Evolutionary conservation across 2,888 invertebrate species (phyloP).

Genomic region (Pantelozetes paolii): DNA sequence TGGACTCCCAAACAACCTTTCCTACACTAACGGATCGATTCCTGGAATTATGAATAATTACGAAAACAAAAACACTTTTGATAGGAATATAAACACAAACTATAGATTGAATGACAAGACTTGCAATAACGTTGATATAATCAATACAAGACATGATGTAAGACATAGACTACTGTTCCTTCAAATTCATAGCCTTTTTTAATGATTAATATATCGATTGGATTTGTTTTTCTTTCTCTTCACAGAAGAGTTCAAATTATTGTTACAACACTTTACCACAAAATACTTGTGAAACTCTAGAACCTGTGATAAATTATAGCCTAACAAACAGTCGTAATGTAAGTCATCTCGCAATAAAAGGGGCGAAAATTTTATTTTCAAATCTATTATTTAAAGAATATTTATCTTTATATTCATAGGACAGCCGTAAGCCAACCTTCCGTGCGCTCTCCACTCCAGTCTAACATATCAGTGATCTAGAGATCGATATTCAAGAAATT

Average conservation of each 20-base stretch:
- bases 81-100: not conserved
- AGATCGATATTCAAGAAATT: constrained; percentile 2
- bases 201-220: constrained; percentile 13
- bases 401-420: constrained; percentile 10
- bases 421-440: constrained; percentile 31
- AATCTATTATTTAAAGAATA: not conserved
- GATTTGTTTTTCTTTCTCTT: not conserved
- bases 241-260: constrained; percentile 22
- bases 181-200: not conserved
- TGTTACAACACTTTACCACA: constrained; percentile 32
- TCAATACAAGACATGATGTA: not conserved
- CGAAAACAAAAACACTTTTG: not conserved
- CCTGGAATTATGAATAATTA: not conserved
- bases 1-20: not conserved
- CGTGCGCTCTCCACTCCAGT: constrained; percentile 36
- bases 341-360: constrained; percentile 13
- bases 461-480: constrained; percentile 24
- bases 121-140: not conserved
- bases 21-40: not conserved
- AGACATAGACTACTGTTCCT: not conserved
- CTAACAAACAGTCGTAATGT: constrained; percentile 32
- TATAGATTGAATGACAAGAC: not conserved
- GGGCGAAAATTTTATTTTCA: not conserved
- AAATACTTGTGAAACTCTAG: constrained; percentile 19
- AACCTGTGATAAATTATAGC: constrained; percentile 37